Percentiles rank a stretch among this genome's conserved stretches.
These are phyloP conservation scores for Erethizon dorsatum DNA, from an alignment of 2,797 vertebrate genomes.

Conservation along the genomic window DNA sequence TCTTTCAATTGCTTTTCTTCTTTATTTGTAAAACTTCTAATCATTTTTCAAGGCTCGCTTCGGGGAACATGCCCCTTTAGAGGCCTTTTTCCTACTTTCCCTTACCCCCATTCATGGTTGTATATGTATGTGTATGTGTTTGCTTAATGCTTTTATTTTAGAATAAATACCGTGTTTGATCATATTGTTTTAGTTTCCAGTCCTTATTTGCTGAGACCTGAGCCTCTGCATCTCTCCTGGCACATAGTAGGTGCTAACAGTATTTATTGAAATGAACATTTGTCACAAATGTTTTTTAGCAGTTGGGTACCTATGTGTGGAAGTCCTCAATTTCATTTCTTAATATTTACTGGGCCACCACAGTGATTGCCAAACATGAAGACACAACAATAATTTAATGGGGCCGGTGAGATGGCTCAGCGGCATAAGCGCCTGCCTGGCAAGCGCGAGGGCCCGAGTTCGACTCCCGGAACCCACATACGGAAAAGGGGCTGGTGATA, in stretches of 20 bases:
- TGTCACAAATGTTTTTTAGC: slow-evolving; percentile 20
- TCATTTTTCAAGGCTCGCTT: neutral
- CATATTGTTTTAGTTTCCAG: neutral
- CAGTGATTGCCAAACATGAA: neutral
- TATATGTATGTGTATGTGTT: neutral
- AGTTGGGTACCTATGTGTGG: neutral
- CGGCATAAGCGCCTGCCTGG: too few species aligned
- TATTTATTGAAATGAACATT: slow-evolving; percentile 23
- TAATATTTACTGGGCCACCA: neutral
- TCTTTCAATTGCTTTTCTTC: slow-evolving; percentile 32
- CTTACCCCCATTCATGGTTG: neutral
- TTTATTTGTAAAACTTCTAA: neutral
- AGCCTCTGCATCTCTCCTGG: neutral
- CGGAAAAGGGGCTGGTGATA: too few species aligned
- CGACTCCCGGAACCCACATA: too few species aligned
- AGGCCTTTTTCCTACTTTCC: neutral
- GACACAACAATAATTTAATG: neutral
- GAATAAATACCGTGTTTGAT: neutral
- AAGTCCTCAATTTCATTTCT: neutral
- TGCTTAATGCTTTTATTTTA: neutral
- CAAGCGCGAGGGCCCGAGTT: too few species aligned
- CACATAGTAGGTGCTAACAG: neutral
- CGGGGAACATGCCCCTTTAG: neutral
- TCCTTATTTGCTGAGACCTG: neutral
- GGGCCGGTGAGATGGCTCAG: too few species aligned